Evolutionary conservation across 2,797 vertebrate species (phyloP), one percentile per base, ranked within the genome.

Genomic region (Phylloscopus collybita): DNA sequence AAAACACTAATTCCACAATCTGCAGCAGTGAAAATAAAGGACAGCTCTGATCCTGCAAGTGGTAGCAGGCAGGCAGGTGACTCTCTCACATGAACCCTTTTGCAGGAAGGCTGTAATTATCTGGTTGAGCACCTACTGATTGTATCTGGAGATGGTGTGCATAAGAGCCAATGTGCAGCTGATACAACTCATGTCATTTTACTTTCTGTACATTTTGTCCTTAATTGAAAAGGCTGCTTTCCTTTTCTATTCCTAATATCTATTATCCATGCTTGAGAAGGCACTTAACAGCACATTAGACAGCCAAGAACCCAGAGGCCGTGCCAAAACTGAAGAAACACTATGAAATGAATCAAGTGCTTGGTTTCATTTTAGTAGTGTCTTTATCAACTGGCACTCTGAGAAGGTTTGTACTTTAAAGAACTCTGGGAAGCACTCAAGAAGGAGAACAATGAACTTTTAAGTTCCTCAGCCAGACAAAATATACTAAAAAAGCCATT

Each of bases 81-180:
- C 45, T 94, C 64, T 93, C 38, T 81, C 93, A 83, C 75, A 62
- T 26, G 79, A 93, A 95, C 34, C 16, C 88, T 80, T 86, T 59
- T 90, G 80, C 86, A 80, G 88, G 76, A 90, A 95, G 76, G 29
- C 56, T 76, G 62, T 88, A 93, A 96, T 95, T 90, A 96, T 32
- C 89, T 92, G 91, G 90, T 53, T 86, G 80, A 90, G 88, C 86
- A 93, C 60, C 83, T 81, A 75, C 92, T 80, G 92, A 95, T 92
- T 75, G 13, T 62, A 92, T 92, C 80, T 84, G 42, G 38, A 93
- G 76, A 51, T 66, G 66, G 32, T 65, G 80, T 0, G 0, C 36
- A 13, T 5, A 73, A 38, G 4, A 92, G 60, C 65, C 61, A 78
- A 75, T 23, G 45, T 38, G 47, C 51, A 79, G 83, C 51, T 59